A percentile compares a stretch with the other conserved stretches of the same genome.
phyloP scores from a whole-genome alignment of 2,797 vertebrate genomes.

The Platalea minor region DNA sequence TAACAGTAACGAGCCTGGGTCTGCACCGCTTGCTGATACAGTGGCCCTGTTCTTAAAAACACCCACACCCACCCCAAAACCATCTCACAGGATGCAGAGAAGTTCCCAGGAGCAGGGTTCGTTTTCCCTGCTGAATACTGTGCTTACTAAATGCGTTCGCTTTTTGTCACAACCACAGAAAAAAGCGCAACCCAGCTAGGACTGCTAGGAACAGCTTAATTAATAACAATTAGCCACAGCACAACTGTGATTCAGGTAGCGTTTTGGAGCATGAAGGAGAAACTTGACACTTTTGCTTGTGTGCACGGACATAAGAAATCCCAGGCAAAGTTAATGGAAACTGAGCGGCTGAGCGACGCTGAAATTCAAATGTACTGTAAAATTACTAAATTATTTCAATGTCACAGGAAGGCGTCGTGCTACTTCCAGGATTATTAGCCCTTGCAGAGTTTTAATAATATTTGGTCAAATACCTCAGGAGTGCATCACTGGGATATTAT shows the following conservation, averaged over 20 bases:
- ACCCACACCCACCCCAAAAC: neutral
- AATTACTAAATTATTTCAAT: slow-evolving; percentile 76
- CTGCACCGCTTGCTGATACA: neutral
- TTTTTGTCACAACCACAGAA: slow-evolving; percentile 12
- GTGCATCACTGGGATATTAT: neutral
- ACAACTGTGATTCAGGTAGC: slow-evolving; percentile 65
- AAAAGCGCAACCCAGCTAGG: slow-evolving; percentile 6
- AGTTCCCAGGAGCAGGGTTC: slow-evolving; percentile 2
- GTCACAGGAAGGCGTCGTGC: slow-evolving; percentile 58
- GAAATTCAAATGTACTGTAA: slow-evolving; percentile 77
- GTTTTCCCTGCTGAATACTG: neutral
- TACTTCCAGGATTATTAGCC: slow-evolving; percentile 69
- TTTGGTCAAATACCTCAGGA: slow-evolving; percentile 68
- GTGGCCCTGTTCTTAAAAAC: neutral
- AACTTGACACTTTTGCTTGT: slow-evolving; percentile 67
- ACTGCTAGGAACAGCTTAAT: slow-evolving; percentile 71
- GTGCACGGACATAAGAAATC: slow-evolving; percentile 62
- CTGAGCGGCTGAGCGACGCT: slow-evolving; percentile 62
- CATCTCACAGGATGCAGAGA: neutral
- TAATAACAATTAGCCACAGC: slow-evolving; percentile 74
- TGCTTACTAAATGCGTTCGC: neutral
- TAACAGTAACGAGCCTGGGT: slow-evolving; percentile 57
- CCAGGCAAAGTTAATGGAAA: slow-evolving; percentile 75
- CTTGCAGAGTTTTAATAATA: slow-evolving; percentile 66
- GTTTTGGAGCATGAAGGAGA: slow-evolving; percentile 78